A percentile compares a stretch with the other conserved stretches of the same genome.
Evolutionary conservation across 2,797 vertebrate genomes (phyloP).

Genomic region (Gephyroberyx darwinii): DNA sequence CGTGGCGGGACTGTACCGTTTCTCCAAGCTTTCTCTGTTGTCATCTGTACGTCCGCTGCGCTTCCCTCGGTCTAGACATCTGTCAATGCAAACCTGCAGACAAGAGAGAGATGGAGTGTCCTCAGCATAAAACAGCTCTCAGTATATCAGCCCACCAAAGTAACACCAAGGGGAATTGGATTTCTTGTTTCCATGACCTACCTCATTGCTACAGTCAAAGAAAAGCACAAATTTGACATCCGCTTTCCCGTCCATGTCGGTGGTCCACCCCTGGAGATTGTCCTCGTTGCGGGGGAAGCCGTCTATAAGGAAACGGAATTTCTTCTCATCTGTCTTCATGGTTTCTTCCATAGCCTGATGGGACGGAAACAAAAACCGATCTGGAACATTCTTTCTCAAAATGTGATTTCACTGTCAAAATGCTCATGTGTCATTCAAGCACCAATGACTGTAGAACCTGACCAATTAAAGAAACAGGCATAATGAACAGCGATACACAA

Average conservation of each 20-base stretch:
- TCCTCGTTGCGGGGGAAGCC: constrained; percentile 98
- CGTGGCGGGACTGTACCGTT: constrained; percentile 83
- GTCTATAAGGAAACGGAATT: constrained; percentile 95
- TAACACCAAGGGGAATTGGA: neutral
- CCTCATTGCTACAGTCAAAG: constrained; percentile 95
- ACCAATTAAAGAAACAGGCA: too few species aligned
- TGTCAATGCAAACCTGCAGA: constrained; percentile 88
- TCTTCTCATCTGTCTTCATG: constrained; percentile 85
- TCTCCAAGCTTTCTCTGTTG: constrained; percentile 95
- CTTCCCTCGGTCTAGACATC: constrained; percentile 96
- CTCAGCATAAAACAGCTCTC: neutral
- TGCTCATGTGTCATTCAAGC: neutral
- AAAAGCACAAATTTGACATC: constrained; percentile 97
- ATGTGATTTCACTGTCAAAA: neutral
- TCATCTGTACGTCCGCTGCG: constrained; percentile 96
- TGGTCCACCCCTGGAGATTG: constrained; percentile 95
- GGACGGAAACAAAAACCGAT: neutral
- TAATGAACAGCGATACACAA: too few species aligned
- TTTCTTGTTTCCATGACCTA: constrained; percentile 55
- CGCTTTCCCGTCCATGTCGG: constrained; percentile 90
- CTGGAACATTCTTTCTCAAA: neutral
- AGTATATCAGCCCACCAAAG: neutral
- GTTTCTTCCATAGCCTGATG: constrained; percentile 94
- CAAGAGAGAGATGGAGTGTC: neutral
- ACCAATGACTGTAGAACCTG: too few species aligned